Evolutionary conservation across 2,113 vertebrate genomes (phyloP).

Genomic region (Paratilapia polleni): DNA sequence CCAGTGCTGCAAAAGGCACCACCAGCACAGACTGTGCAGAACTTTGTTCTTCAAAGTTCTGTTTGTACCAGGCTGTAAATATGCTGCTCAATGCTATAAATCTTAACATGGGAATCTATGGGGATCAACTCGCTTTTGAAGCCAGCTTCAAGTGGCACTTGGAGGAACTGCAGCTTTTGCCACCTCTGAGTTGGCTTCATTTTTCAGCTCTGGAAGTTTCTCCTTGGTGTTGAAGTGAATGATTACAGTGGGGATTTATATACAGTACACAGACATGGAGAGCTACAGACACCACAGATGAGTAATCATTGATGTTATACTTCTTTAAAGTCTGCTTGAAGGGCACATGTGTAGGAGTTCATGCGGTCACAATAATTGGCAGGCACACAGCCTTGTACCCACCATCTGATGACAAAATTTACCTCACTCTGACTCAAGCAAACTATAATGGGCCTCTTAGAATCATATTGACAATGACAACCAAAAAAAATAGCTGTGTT

Average conservation of each 20-base stretch:
- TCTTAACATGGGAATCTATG: not conserved
- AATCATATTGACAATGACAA: not conserved
- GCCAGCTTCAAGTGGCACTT: not conserved
- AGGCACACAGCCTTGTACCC: not conserved
- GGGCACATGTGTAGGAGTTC: no score
- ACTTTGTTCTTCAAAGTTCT: no score
- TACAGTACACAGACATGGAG: not conserved
- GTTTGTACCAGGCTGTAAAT: no score
- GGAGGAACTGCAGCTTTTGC: not conserved
- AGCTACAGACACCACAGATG: not conserved
- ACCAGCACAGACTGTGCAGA: no score
- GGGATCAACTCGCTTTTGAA: not conserved
- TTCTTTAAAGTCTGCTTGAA: no score
- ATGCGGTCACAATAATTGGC: no score
- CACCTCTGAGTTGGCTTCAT: no score
- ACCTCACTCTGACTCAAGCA: not conserved
- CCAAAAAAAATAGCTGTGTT: not conserved
- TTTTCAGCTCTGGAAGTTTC: no score
- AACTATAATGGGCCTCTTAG: not conserved
- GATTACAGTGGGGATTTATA: not conserved
- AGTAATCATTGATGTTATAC: not conserved
- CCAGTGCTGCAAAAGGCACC: no score
- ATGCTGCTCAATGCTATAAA: not conserved
- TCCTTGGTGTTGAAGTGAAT: not conserved
- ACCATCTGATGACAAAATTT: not conserved